Base-by-base conservation (phyloP, 2,888 invertebrate species). In the Labia minor region DNA sequence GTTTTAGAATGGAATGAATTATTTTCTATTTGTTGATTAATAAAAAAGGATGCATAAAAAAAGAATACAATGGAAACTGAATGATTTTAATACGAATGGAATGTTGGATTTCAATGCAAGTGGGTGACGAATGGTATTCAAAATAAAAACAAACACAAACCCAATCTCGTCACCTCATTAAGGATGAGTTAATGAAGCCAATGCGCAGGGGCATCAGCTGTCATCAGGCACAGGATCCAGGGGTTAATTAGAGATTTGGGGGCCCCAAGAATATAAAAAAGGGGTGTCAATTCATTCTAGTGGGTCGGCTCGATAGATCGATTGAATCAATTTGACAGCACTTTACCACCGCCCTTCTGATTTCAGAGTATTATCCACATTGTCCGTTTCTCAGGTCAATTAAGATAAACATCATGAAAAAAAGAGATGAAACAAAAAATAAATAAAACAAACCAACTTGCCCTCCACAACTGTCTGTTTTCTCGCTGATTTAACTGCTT, bases 311-410 rank as follows among this genome's bases (percentile, higher is more conserved):
- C 49, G 16, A 49, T 49, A 11, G 49, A 49, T 49, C 49, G 49
- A 49, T 49, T 14, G 6, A 16, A 16, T 49, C 49, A 4, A 10
- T 49, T 49, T 14, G 49, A 49, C 16, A 26, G 26, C 26, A 3
- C n/a, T n/a, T n/a, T n/a, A n/a, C 26, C 26, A 8, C 8, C 26
- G 26, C 3, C 26, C n/a, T n/a, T n/a, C n/a, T n/a, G n/a, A n/a
- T n/a, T 33, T 33, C 11, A 33, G 49, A 14, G 49, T n/a, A 49
- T 49, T 49, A 49, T 49, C 49, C 49, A 26, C 26, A 26, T 4
- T 16, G 49, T 8, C 49, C 49, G 49, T 49, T 49, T 49, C 49
- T 49, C 49, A 49, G 49, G 49, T 49, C 49, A 49, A 49, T 49
- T 49, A 49, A 49, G 49, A 49, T 49, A 49, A 49, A 49, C 49